A percentile compares a stretch with the other conserved stretches of the same genome.
phyloP scores from a whole-genome alignment of 2,113 vertebrate species.

The Ophiodon elongatus region DNA sequence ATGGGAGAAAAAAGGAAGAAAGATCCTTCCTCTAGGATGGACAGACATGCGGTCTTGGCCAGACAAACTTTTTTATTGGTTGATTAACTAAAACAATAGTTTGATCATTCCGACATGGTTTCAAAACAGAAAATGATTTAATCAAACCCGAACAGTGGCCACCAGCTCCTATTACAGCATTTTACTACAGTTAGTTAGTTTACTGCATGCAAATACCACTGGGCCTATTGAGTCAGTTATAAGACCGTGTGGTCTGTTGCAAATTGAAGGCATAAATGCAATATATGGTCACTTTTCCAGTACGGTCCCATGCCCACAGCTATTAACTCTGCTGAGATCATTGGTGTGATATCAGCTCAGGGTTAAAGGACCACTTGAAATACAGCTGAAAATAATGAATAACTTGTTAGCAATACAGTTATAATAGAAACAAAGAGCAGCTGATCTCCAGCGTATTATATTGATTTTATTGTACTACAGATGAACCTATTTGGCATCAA shows the following conservation, averaged over 20 bases:
- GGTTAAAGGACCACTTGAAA: slow-evolving; percentile 8
- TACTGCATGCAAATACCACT: not conserved
- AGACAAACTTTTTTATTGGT: not conserved
- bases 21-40: not conserved
- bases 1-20: not conserved
- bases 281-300: not conserved
- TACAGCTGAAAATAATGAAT: slow-evolving; percentile 2
- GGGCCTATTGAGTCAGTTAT: not conserved
- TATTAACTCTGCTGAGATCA: slow-evolving; percentile 42
- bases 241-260: slow-evolving; percentile 15
- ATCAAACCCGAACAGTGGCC: not conserved
- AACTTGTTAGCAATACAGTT: not conserved
- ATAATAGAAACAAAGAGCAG: slow-evolving; percentile 10
- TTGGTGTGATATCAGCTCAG: slow-evolving; percentile 33
- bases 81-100: not conserved
- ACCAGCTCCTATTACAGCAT: not conserved
- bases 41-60: not conserved
- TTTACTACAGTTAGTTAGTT: slow-evolving; percentile 4
- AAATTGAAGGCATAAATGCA: slow-evolving; percentile 12
- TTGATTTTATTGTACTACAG: not conserved
- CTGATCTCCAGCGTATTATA: slow-evolving; percentile 6
- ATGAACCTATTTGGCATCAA: not conserved
- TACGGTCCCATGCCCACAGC: not conserved
- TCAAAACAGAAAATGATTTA: not conserved
- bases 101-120: not conserved